A percentile compares a stretch with the other conserved stretches of the same genome.
These are phyloP conservation scores for Rhopalosiphum nymphaeae DNA, from an alignment of 2,888 invertebrate species.

Conservation along the genomic window DNA sequence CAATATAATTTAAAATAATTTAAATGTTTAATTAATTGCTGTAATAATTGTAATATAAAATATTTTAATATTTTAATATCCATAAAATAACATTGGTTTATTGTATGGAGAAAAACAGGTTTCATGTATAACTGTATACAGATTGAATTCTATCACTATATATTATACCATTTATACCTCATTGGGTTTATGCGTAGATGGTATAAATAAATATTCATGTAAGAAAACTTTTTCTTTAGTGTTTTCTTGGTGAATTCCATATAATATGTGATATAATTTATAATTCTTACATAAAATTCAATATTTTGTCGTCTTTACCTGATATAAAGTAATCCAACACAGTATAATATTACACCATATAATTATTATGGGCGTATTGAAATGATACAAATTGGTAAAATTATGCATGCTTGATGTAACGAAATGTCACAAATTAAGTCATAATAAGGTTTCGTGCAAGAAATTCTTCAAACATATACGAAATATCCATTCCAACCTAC, in stretches of 20 bases:
- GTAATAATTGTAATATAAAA: neutral
- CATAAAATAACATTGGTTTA: neutral
- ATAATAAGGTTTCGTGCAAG: neutral
- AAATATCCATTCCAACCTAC: neutral
- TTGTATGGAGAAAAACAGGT: neutral
- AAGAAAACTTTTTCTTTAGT: neutral
- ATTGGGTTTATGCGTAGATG: neutral
- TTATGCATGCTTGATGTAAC: neutral
- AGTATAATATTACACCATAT: neutral
- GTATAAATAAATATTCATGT: neutral
- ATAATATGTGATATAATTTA: neutral
- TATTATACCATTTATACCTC: neutral
- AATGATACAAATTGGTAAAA: neutral
- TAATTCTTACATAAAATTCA: neutral
- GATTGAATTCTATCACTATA: neutral
- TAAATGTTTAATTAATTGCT: neutral
- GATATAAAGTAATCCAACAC: neutral
- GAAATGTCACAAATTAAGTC: neutral
- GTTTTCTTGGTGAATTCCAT: neutral
- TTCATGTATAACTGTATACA: neutral
- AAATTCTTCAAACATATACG: neutral
- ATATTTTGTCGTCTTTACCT: neutral
- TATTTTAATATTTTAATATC: neutral
- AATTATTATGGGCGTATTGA: neutral
- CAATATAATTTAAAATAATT: neutral